Base-by-base conservation (phyloP, 2,888 invertebrate genomes). In the Fragum sueziense region DNA sequence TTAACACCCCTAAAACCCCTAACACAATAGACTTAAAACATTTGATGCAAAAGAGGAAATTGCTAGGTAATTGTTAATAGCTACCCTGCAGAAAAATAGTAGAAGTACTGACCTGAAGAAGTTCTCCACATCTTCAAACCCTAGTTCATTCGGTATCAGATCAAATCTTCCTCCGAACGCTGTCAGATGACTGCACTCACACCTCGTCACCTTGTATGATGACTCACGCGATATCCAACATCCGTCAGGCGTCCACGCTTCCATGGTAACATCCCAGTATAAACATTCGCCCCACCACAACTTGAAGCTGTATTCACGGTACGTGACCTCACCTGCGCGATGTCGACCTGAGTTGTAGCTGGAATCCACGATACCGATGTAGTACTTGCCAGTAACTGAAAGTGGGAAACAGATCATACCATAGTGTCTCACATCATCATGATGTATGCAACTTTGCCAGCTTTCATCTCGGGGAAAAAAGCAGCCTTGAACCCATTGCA, bases 101-200 rank as follows among this genome's bases (percentile, higher is more conserved):
- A 47, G 47, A 14, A 37, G 14, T 37, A 86, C 88, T 83, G 79
- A 92, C 92, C 88, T 88, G 84, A 92, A 91, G 84, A 91, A 91
- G 34, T 84, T 84, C 9, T 91, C 91, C 2, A 91, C 87, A 70
- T 90, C 85, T 20, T 85, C 67, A 31, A 88, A 81, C 29, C 80
- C 76, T 11, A 92, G 81, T 31, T 89, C 85, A 70, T 89, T 90
- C 1, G 90, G 88, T 9, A 89, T 82, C n/a, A 91, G 84, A 34
- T 90, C 86, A 84, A 91, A 88, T 54, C 88, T 86, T 25, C 89
- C 88, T 0, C 90, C 91, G 84, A 91, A 93, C n/a, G 89, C 85
- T 27, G 92, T 91, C 79, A 92, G 81, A 74, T 93, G 93, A 69
- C 87, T 90, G 74, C 93, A 93, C n/a, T 89, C 86, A 88, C 92